Conservation (phyloP, 30 jellyfish, hydroid and myxozoan species). For the Chrysaora quinquecirrha region DNA sequence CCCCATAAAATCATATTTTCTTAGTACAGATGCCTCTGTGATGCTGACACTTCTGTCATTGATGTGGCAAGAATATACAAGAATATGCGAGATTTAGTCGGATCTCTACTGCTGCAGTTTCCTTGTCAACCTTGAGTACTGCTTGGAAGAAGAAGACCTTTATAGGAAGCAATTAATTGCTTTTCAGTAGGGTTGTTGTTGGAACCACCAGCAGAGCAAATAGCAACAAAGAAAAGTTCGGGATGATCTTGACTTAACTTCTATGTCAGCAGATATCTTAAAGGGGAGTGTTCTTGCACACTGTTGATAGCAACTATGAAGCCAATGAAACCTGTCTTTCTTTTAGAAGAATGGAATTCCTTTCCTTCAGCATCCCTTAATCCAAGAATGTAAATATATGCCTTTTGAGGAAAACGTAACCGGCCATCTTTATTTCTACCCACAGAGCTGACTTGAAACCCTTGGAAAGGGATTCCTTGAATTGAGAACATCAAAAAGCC, state of each 20-base stretch:
- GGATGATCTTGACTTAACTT: constrained; percentile 53
- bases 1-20: constrained; percentile 16
- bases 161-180: constrained; percentile 1
- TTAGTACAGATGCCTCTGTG: constrained; percentile 1
- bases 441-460: constrained; percentile 67
- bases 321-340: constrained; percentile 46
- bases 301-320: constrained; percentile 39
- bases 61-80: background rate
- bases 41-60: background rate
- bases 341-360: constrained; percentile 20
- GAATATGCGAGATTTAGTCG: background rate
- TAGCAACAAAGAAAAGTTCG: constrained; percentile 23
- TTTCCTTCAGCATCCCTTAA: constrained; percentile 32
- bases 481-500: constrained; percentile 64
- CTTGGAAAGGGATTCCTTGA: constrained; percentile 68
- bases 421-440: no score
- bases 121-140: background rate
- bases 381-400: constrained; percentile 19
- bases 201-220: constrained; percentile 46
- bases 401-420: constrained; percentile 44
- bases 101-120: background rate
- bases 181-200: constrained; percentile 73
- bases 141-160: background rate
- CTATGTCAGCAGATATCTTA: constrained; percentile 65
- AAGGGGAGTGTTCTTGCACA: constrained; percentile 33